Evolutionary conservation across 2,888 invertebrate genomes (phyloP).

Genomic region (Drosophila nigricruria): DNA sequence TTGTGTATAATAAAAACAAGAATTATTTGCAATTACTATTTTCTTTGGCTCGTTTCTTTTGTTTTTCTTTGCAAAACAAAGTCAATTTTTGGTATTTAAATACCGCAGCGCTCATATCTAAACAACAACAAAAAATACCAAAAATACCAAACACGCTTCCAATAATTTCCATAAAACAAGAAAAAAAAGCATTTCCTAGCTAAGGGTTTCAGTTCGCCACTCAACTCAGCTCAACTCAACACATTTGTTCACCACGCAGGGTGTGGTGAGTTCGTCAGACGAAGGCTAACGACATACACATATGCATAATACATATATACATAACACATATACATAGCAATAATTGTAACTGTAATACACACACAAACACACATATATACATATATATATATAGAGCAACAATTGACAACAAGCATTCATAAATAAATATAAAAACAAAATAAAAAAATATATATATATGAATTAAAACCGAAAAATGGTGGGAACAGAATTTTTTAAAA

Average conservation of each 20-base stretch:
- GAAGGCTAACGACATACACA: slow-evolving; percentile 12
- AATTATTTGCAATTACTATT: slow-evolving; percentile 51
- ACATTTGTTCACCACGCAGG: slow-evolving; percentile 17
- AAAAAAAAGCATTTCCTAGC: slow-evolving; percentile 63
- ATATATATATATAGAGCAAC: slow-evolving; percentile 39
- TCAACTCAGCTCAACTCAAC: slow-evolving; percentile 14
- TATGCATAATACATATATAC: slow-evolving; percentile 43
- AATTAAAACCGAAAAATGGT: slow-evolving; percentile 78
- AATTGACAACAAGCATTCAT: slow-evolving; percentile 62
- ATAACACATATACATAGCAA: slow-evolving; percentile 42
- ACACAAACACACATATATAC: slow-evolving; percentile 9
- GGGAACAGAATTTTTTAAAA: slow-evolving; percentile 74
- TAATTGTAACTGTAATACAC: slow-evolving; percentile 44
- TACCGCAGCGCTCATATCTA: slow-evolving; percentile 40
- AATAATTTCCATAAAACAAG: slow-evolving; percentile 21
- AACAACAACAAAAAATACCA: slow-evolving; percentile 6
- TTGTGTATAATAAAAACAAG: slow-evolving; percentile 74
- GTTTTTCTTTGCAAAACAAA: not conserved
- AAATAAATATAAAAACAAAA: slow-evolving; percentile 26
- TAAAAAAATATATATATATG: slow-evolving; percentile 46
- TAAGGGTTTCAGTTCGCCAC: slow-evolving; percentile 75
- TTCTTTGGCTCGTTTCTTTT: slow-evolving; percentile 21
- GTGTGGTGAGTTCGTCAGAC: slow-evolving; percentile 34
- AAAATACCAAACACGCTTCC: slow-evolving; percentile 31
- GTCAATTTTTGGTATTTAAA: slow-evolving; percentile 16